Base-by-base conservation (phyloP, 2,888 invertebrate species). In the Pasiphila rectangulata region DNA sequence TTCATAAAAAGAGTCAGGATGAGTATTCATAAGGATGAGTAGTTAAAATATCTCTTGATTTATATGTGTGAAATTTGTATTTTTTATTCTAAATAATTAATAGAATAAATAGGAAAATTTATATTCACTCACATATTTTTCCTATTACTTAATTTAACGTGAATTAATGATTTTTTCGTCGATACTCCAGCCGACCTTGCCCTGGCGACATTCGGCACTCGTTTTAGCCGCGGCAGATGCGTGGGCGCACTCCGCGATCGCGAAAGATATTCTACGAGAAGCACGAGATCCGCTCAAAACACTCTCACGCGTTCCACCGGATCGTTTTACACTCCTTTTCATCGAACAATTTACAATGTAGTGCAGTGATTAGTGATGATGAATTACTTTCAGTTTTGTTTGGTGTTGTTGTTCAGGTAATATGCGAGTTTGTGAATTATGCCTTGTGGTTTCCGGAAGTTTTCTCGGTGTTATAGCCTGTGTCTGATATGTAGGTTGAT, bases 211-310 rank as follows among this genome's bases (percentile, higher is more conserved):
- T 70, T 72, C 72, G 67, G 68, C 69, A 76, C 84, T 81, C 73
- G 79, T 86, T 69, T 81, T 85, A 86, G 85, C 56, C 67, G 59
- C 76, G 63, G 4, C 63, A 57, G 56, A 57, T 71, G 86, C 84
- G 87, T 85, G 79, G 85, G 86, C 79, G 84, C 75, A 57, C 63
- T n/a, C n/a, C n/a, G n/a, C n/a, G n/a, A n/a, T n/a, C n/a, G n/a
- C n/a, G n/a, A n/a, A n/a, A n/a, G 69, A 72, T 82, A 76, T 81
- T 78, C 67, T 54, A 49, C 71, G 68, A 62, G 75, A 75, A 61
- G 66, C 54, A 44, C 71, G 69, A 60, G 75, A 75, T 79, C 73
- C 72, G 80, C 76, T 80, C 79, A 82, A 83, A 82, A 80, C 83
- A 79, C 67, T 73, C 75, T 72, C 71, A 63, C 67, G 78, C 74